Evolutionary conservation across 2,888 invertebrate species (phyloP), one percentile per base, ranked within the genome.

Genomic region (Bellardia bayeri): DNA sequence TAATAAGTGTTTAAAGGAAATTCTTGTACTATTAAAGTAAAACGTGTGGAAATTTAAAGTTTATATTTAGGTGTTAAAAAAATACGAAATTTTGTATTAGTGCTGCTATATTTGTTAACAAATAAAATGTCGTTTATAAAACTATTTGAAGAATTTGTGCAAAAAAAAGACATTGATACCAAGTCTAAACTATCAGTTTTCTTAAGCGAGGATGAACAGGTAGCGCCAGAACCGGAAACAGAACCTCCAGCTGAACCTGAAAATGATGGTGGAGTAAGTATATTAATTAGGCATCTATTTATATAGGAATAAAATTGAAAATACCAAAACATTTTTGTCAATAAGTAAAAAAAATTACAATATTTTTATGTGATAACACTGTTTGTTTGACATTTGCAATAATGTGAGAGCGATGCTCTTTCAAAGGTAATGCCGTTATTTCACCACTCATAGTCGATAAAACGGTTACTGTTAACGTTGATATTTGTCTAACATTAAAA

Each of bases 81-180:
- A 56, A 3, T 7, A 4, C 2, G 7, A 30, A n/a, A 61, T 54
- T 54, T 14, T n/a, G 37, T 23, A 2, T 56, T 54, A 51, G 13
- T 61, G 45, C 13, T 51, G 37, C n/a, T 75, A 45, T 76, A 16
- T 16, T 40, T 61, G 63, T 75, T 33, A 23, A 51, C 42, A 23
- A 88, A 74, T 42, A 88, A 85, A 81, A 89, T 89, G 80, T 89
- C 90, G 42, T 91, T 90, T 64, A 88, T 91, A 51, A 91, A 91
- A 76, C 85, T 91, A 23, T 91, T 89, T 81, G 89, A 91, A 61
- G 91, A 91, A 49, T 91, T 91, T 54, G 88, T 91, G 1, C 90
- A 91, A 75, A 90, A 89, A 72, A 91, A 91, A 45, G 90, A 90
- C 61, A 82, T 49, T 66, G 87, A 83, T 45, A 87, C 74, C 9